Evolutionary conservation across 1,140 invertebrate genomes (phyloP), one percentile per base, ranked within the genome.

Genomic region (Eriosoma lanigerum): DNA sequence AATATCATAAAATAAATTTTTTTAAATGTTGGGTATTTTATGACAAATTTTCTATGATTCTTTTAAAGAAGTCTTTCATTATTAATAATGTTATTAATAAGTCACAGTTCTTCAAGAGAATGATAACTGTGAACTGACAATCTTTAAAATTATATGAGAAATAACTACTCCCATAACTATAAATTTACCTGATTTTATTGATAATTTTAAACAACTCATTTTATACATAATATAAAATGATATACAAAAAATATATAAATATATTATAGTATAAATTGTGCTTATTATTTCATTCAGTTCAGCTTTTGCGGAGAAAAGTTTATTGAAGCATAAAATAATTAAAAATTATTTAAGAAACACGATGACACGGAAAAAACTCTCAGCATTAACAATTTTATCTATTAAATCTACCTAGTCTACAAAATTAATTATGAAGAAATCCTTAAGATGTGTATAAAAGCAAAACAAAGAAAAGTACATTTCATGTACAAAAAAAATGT

Each of bases 261-360:
- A 54, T 54, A 54, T 54, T 10, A 54, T n/a, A 21, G n/a, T 54
- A 19, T n/a, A n/a, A 54, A 54, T 54, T 62, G 17, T 62, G 24
- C 58, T 62, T 24, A 62, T 24, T 26, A 62, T 62, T 26, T 24
- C 24, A 24, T n/a, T 62, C 24, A 26, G 24, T 26, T 17, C 29
- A 26, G 58, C 58, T 62, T 62, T 24, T 24, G 21, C 24, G 17
- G 26, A 62, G 29, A 62, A 24, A 32, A 62, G 58, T 32, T 62
- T 62, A 24, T 62, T 24, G 58, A 62, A 62, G 29, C 29, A 24
- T 26, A 62, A 62, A 62, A 26, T 32, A 62, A 62, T 62, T 32
- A 62, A 62, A 62, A 62, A 62, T 62, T 62, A 62, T 13, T 24
- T 62, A 32, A n/a, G 58, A 32, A 26, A 26, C 17, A 62, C 58